Base-by-base conservation (phyloP, 1,140 invertebrate species). In the Caenorhabditis brenneri region DNA sequence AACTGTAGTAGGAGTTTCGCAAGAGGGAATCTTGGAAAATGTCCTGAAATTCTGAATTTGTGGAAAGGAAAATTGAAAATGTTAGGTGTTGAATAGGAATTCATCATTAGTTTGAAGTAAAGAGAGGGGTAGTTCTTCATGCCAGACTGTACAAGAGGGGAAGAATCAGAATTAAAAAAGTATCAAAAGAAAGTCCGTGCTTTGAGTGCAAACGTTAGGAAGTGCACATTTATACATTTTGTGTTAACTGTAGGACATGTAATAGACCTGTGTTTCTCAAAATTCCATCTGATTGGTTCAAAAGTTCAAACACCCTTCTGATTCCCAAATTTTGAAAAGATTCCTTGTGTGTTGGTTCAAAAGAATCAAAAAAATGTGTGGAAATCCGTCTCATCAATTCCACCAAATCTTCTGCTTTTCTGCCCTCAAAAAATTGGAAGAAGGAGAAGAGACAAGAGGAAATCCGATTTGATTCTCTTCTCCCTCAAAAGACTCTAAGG, bases 1-100 rank as follows among this genome's bases (percentile, higher is more conserved):
- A 89, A 15, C 88, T 31, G 60, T 89, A 39, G 69, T 69, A 85
- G 12, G 89, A 89, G 53, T 90, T 88, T 51, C 85, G 80, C 6
- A 88, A 84, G 15, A 65, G 46, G 2, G 79, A 79, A 16, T 88
- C 87, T 36, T 88, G 87, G 29, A 88, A 82, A 51, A 88, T 88
- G 12, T 87, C 80, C 87, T 88, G 78, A 69, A 88, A 87, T 58
- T 6, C 27, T 24, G 1, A 5, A 27, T 7, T 27, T 27, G n/a
- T 29, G 5, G 7, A 27, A 0, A 10, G 5, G 10, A 24, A 55
- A 27, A 27, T 27, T 27, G 9, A 19, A 19, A 19, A n/a, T 51
- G 15, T 19, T 10, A 51, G 15, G 48, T 51, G 19, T 16, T 51
- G 48, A 51, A 19, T n/a, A 15, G 2, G 9, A n/a, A n/a, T n/a